These are phyloP conservation scores for Notolepis coatsorum DNA, from an alignment of 2,797 vertebrate species.

Conservation along the genomic window DNA sequence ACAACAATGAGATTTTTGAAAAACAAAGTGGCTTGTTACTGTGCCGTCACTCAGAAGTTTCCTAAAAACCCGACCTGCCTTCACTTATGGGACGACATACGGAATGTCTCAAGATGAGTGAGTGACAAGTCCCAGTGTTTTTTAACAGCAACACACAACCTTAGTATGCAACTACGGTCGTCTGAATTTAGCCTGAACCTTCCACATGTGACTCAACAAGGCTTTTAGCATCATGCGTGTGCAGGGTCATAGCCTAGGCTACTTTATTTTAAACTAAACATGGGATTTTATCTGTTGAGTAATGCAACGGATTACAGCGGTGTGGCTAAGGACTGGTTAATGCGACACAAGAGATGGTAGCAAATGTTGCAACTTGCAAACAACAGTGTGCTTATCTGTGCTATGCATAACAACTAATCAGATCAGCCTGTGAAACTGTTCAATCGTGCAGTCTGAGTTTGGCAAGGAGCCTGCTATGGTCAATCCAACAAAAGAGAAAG, in stretches of 20 bases:
- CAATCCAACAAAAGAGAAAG: constrained; percentile 43
- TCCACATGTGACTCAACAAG: background rate
- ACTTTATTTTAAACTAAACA: constrained; percentile 4
- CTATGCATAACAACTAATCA: constrained; percentile 43
- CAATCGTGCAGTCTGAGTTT: constrained; percentile 31
- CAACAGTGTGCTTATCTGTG: constrained; percentile 33
- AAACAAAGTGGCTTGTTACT: background rate
- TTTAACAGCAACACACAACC: background rate
- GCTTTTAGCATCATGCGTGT: background rate
- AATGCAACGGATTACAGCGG: constrained; percentile 5
- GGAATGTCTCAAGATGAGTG: background rate
- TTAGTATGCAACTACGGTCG: background rate
- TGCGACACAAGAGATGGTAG: background rate
- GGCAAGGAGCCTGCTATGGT: constrained; percentile 5
- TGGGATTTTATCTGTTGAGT: background rate
- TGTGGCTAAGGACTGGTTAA: background rate
- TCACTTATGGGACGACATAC: background rate
- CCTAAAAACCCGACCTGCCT: background rate
- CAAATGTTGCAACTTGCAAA: constrained; percentile 12
- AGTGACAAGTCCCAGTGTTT: background rate
- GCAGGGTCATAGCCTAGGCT: background rate
- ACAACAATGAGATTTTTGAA: background rate
- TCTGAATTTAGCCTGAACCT: background rate
- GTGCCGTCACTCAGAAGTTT: background rate
- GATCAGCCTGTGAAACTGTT: constrained; percentile 43